Conservation (phyloP, 1,140 invertebrate genomes). For the Drosophila insularis region DNA sequence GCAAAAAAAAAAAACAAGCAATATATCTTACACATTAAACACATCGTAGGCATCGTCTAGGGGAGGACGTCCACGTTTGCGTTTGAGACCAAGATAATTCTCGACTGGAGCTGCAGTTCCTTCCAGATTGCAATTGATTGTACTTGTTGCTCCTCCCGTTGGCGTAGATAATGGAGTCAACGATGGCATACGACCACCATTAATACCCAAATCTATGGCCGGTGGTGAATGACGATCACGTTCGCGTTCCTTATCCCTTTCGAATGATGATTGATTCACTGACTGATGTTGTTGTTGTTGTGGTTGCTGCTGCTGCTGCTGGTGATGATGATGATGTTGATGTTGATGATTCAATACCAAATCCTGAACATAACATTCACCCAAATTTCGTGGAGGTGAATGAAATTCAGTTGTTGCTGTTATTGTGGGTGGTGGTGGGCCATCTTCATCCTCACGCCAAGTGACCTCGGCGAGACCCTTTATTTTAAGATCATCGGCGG, state of each 20-base stretch:
- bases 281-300: conserved; percentile 13
- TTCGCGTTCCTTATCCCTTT: conserved; percentile 18
- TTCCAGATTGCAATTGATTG: conserved; percentile 21
- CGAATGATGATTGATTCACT: conserved; percentile 16
- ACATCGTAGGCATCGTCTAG: conserved; percentile 84
- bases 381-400: conserved; percentile 60
- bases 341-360: conserved; percentile 56
- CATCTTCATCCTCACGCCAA: conserved; percentile 86
- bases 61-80: conserved; percentile 86
- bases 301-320: conserved; percentile 9
- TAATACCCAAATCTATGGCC: conserved; percentile 34
- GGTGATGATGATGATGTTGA: conserved; percentile 18
- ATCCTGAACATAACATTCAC: conserved; percentile 63
- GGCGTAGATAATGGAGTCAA: conserved; percentile 46
- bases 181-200: conserved; percentile 53
- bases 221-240: conserved; percentile 48
- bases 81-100: conserved; percentile 71
- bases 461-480: conserved; percentile 95
- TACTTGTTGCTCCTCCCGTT: conserved; percentile 14
- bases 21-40: conserved; percentile 79
- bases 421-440: conserved; percentile 75
- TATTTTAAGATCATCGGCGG: conserved; percentile 94
- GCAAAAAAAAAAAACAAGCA: neutral
- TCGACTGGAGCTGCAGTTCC: conserved; percentile 51
- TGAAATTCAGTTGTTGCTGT: conserved; percentile 75